A percentile compares a stretch with the other conserved stretches of the same genome.
Evolutionary conservation across 1,140 invertebrate species (phyloP).

Genomic region (Pseudomyrmex cubaensis): DNA sequence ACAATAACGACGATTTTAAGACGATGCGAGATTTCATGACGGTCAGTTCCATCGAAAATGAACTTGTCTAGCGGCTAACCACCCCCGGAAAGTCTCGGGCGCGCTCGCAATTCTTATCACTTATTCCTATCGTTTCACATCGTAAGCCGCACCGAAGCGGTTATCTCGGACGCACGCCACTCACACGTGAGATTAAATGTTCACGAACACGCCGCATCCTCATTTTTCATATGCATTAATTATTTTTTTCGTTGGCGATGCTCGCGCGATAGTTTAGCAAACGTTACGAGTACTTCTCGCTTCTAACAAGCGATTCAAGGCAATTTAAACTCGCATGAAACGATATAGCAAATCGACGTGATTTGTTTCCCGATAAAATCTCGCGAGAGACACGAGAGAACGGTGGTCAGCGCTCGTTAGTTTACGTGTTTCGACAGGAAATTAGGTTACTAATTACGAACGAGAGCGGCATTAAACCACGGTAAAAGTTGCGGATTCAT

Average conservation of each 20-base stretch:
- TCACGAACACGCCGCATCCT: neutral
- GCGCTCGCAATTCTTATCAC: constrained; percentile 16
- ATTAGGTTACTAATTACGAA: constrained; percentile 43
- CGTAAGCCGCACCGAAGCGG: neutral
- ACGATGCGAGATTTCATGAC: constrained; percentile 27
- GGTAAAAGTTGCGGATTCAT: constrained; percentile 24
- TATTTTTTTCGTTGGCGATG: constrained; percentile 16
- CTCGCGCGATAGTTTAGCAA: constrained; percentile 3
- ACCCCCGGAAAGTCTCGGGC: neutral
- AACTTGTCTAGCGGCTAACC: neutral
- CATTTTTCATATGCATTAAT: constrained; percentile 7
- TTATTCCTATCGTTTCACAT: constrained; percentile 31
- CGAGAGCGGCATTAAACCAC: neutral
- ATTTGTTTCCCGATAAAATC: constrained; percentile 34
- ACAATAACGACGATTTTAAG: neutral
- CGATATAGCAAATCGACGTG: constrained; percentile 35
- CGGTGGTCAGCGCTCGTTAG: neutral
- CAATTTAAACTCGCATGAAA: constrained; percentile 25
- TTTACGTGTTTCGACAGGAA: constrained; percentile 17
- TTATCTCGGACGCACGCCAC: constrained; percentile 33
- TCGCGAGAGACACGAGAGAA: neutral
- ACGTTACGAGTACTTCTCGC: neutral
- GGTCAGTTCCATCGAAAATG: constrained; percentile 12
- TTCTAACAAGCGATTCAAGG: constrained; percentile 14
- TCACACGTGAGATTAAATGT: constrained; percentile 29